Evolutionary conservation across 1,140 invertebrate genomes (phyloP).

Genomic region (Euura saliciscinereae): DNA sequence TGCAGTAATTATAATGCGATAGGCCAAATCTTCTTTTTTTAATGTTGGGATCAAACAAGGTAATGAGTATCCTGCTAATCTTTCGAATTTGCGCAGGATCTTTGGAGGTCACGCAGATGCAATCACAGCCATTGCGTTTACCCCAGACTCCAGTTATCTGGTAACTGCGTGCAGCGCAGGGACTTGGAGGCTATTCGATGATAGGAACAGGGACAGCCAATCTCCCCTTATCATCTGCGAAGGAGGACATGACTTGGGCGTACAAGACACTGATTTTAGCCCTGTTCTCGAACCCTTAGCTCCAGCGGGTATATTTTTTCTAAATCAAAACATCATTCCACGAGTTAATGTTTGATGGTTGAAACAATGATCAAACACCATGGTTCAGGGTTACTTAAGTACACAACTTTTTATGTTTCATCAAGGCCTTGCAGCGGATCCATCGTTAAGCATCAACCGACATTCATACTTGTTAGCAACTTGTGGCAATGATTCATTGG

Average conservation of each 20-base stretch:
- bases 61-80: too few relatives aligned
- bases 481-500: slow-evolving; percentile 74
- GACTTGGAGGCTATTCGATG: slow-evolving; percentile 60
- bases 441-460: slow-evolving; percentile 30
- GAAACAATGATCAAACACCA: too few relatives aligned
- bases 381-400: too few relatives aligned
- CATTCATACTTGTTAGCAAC: slow-evolving; percentile 67
- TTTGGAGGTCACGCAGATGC: slow-evolving; percentile 64
- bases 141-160: slow-evolving; percentile 68
- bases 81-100: slow-evolving; percentile 43
- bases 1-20: slow-evolving; percentile 52
- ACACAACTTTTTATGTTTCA: not conserved
- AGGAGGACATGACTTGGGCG: slow-evolving; percentile 75
- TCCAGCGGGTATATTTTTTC: slow-evolving; percentile 29
- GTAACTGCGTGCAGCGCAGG: slow-evolving; percentile 71
- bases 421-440: slow-evolving; percentile 9
- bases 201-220: slow-evolving; percentile 20
- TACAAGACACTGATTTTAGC: slow-evolving; percentile 70
- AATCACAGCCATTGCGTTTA: slow-evolving; percentile 68
- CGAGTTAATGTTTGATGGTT: too few relatives aligned
- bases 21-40: slow-evolving; percentile 1
- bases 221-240: slow-evolving; percentile 49
- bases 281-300: slow-evolving; percentile 54
- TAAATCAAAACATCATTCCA: too few relatives aligned
- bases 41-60: too few relatives aligned